Evolutionary conservation across 2,113 vertebrate genomes (phyloP), one percentile per base, ranked within the genome.

Genomic region (Lepus americanus): DNA sequence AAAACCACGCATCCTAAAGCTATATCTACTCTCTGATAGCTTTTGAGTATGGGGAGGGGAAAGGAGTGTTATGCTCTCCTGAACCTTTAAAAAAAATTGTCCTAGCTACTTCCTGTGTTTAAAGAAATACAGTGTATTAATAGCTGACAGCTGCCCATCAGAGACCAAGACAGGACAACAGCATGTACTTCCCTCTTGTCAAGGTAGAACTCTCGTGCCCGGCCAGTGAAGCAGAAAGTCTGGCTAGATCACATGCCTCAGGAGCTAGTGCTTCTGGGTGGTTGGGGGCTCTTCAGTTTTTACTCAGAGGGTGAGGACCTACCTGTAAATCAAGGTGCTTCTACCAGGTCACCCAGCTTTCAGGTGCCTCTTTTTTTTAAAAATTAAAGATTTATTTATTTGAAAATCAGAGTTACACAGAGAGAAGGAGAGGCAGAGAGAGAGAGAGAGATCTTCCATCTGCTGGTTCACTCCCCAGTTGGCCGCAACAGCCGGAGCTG

Each of bases 141-240:
- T 87, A 91, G 87, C 84, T 84, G 64, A 59, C 23, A 76, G 82
- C 31, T 69, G 25, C 66, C 27, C 49, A 49, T 89, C 76, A 89
- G 67, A 79, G 14, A 80, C 89, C 29, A 92, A 96, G 49, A 33
- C 29, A 27, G 7, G 44, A 92, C 59, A 73, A 92, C 73, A 95
- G 73, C 80, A 96, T 64, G n/a, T 49, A 36, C 33, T 94, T 51
- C 86, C 63, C n/a, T 77, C 80, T 84, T 79, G n/a, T 89, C 51
- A 84, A 36, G 63, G 39, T 61, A 88, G 64, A 92, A 64, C 19
- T 76, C 29, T 96, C 39, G 69, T 7, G 44, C 82, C 27, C 91
- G 93, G 29, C 66, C 89, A 63, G 91, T 67, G 33, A 96, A 49
- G 36, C 39, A 89, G 89, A 90, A 95, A 96, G 74, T 74, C 17